Base-by-base conservation (phyloP, 35 echinoderm and acorn worm genomes). In the Heliocidaris erythrogramma region DNA sequence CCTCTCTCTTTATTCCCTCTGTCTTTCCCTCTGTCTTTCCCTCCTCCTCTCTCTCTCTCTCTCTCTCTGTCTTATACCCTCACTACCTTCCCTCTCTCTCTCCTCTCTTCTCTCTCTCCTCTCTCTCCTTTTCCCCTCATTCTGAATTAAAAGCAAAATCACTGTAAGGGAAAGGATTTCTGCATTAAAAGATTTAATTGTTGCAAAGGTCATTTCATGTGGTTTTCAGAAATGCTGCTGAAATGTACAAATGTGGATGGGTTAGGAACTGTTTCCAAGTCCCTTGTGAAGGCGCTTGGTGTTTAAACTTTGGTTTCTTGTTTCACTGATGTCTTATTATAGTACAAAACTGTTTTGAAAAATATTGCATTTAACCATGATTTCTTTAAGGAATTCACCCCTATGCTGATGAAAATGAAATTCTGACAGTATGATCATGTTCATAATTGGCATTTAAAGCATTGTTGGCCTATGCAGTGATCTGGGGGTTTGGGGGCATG, bases 241-340 rank as follows among this genome's bases (percentile, higher is more conserved):
- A 88, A 32, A 88, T 88, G 30, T 88, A 88, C 27, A 31, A 88
- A 88, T 88, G 86, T 88, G 47, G 47, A 88, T 88, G 29, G 29
- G 86, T 12, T 87, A 88, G 42, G 31, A 32, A 48, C 30, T 35
- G 31, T 27, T 88, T 88, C 47, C 31, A 42, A 13, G 86, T 88
- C 60, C 17, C 60, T 18, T 42, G 86, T 14, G 86, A 88, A 31
- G 86, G 30, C 86, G 4, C 30, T 32, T 47, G 47, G 31, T 31
- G 31, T 89, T 89, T 48, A 42, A 42, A 31, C 0, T 89, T 89
- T 89, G 0, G 87, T 89, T 89, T 89, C 87, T 48, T 42, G 87
- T 89, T 13, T 9, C 87, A 89, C 0, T 89, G 87, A 89, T 89
- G 87, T 4, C 27, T n/a, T n/a, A 18, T n/a, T 5, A 78, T 42